phyloP scores from a whole-genome alignment of 2,888 invertebrate genomes.

The Melieria picta region DNA sequence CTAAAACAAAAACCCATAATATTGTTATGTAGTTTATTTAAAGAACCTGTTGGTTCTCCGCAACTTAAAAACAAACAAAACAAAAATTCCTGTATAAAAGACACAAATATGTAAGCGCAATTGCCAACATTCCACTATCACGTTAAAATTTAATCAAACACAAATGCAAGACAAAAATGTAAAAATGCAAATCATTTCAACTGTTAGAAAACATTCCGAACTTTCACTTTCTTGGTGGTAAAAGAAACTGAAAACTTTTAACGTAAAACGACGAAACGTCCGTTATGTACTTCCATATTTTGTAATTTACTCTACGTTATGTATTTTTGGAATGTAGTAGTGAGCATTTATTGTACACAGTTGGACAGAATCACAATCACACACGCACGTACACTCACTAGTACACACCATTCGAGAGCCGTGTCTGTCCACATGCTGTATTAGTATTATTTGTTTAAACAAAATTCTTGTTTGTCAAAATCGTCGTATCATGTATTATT shows the following conservation, averaged over 20 bases:
- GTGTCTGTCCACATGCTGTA: not conserved
- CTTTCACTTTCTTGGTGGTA: conserved; percentile 15
- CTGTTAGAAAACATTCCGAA: conserved; percentile 31
- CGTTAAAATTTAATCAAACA: conserved; percentile 18
- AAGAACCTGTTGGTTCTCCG: conserved; percentile 14
- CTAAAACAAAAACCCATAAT: conserved; percentile 29
- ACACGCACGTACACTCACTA: conserved; percentile 1
- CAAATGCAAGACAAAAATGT: conserved; percentile 16
- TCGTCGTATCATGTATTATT: conserved; percentile 22
- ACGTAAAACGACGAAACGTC: conserved; percentile 23
- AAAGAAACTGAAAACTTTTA: conserved; percentile 16
- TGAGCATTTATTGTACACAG: conserved; percentile 27
- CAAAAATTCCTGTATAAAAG: conserved; percentile 29
- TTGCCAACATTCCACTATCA: conserved; percentile 37
- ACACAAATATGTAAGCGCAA: conserved; percentile 27
- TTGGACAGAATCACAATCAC: conserved; percentile 4
- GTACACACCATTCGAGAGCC: not conserved
- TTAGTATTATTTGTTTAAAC: conserved; percentile 30
- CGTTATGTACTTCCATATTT: conserved; percentile 30
- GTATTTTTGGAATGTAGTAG: conserved; percentile 19
- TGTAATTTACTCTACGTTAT: conserved; percentile 14
- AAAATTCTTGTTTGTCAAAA: conserved; percentile 29
- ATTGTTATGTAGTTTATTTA: conserved; percentile 40
- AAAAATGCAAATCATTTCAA: not conserved
- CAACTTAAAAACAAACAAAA: conserved; percentile 21